Evolutionary conservation across 2,113 vertebrate species (phyloP), one percentile per base, ranked within the genome.

Genomic region (Siphamia tubifer): DNA sequence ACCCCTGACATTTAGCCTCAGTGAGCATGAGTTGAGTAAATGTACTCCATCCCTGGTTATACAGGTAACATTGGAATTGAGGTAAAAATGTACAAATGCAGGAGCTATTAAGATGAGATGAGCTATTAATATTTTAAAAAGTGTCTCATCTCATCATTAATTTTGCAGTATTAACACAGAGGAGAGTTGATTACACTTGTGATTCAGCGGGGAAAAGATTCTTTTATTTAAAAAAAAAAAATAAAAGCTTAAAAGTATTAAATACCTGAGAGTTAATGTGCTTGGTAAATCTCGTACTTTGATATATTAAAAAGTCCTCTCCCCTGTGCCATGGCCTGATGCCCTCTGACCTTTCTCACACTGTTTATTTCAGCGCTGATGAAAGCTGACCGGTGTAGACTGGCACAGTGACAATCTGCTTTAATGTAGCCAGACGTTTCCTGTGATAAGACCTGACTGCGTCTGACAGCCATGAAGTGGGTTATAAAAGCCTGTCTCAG

Each of bases 401-500:
- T 71, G 61, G 60, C 49, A 23, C 55, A 12, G 57, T 31, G 74
- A 77, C 79, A 64, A 17, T 62, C 24, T 40, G 42, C 64, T 48
- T 62, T 79, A 74, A 79, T 81, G 77, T 31, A 53, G 27, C 70
- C 82, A 83, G 82, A 83, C 69, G 51, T 82, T 85, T 85, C 81
- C 77, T 85, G 53, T 70, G 81, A 87, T 85, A 60, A 83, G 66
- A 55, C 62, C 54, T 61, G 75, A 86, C 24, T 23, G 13, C 31
- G 2, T 73, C 56, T 77, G 87, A 87, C 82, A 82, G 53, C 63
- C 54, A 49, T 51, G 74, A 75, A 77, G 64, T 32, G 61, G 63
- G 63, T 53, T 71, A 77, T 79, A 81, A 84, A 86, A 76, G 64
- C 66, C 55, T 36, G 51, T 74, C 77, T 81, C 81, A 68, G 77